phyloP scores from a whole-genome alignment of 2,113 vertebrate species.

The Crotophaga sulcirostris region DNA sequence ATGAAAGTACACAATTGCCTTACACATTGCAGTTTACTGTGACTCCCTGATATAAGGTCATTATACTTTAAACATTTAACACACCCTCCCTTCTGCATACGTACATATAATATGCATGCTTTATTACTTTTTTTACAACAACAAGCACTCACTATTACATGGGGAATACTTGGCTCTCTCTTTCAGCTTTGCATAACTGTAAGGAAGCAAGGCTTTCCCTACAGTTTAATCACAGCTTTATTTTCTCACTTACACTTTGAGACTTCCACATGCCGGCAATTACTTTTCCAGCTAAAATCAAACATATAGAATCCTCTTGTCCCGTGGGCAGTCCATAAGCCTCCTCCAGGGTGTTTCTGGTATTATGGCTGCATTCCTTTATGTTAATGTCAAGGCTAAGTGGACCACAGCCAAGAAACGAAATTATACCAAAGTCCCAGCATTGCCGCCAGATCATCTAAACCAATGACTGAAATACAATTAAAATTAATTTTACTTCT shows the following conservation, averaged over 20 bases:
- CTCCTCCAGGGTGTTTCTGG: slow-evolving; percentile 49
- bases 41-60: slow-evolving; percentile 48
- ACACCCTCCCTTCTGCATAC: not conserved
- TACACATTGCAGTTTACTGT: slow-evolving; percentile 12
- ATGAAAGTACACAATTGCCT: slow-evolving; percentile 38
- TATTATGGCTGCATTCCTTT: slow-evolving; percentile 66
- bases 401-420: slow-evolving; percentile 64
- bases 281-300: slow-evolving; percentile 59
- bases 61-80: slow-evolving; percentile 26
- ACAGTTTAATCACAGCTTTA: slow-evolving; percentile 50
- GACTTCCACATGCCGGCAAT: slow-evolving; percentile 52
- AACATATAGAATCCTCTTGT: slow-evolving; percentile 40
- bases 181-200: slow-evolving; percentile 41
- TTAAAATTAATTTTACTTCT: slow-evolving; percentile 66
- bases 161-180: slow-evolving; percentile 42
- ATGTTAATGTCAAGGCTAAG: slow-evolving; percentile 58
- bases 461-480: slow-evolving; percentile 72
- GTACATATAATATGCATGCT: not conserved
- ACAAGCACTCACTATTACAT: slow-evolving; percentile 43
- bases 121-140: not conserved
- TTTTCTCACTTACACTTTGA: slow-evolving; percentile 61
- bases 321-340: slow-evolving; percentile 44
- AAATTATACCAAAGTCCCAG: slow-evolving; percentile 46
- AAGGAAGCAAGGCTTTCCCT: slow-evolving; percentile 39
- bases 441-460: slow-evolving; percentile 49